Evolutionary conservation across 2,113 vertebrate species (phyloP).

Genomic region (Sigmodon hispidus): DNA sequence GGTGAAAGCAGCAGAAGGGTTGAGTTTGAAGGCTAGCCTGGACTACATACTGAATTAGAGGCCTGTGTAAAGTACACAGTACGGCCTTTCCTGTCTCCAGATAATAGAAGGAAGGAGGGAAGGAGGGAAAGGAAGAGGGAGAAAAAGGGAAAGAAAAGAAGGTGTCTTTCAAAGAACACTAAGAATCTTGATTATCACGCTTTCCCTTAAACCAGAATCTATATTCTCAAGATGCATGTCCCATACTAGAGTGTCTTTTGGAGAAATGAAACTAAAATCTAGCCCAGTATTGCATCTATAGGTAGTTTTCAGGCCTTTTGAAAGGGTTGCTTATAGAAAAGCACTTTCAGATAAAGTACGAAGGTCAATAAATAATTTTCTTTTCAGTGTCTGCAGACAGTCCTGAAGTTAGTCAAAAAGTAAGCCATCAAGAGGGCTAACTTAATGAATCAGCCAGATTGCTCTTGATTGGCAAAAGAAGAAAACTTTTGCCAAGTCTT

Average conservation of each 20-base stretch:
- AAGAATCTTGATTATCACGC: constrained; percentile 36
- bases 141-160: no score
- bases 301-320: not conserved
- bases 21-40: not conserved
- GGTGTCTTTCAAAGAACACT: not conserved
- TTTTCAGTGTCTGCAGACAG: constrained; percentile 17
- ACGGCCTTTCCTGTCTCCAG: not conserved
- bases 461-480: constrained; percentile 25
- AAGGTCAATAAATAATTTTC: constrained; percentile 41
- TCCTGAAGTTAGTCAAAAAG: constrained; percentile 31
- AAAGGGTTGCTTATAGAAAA: not conserved
- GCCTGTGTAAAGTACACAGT: not conserved
- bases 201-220: not conserved
- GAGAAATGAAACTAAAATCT: constrained; percentile 53
- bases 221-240: constrained; percentile 25
- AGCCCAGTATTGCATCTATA: not conserved
- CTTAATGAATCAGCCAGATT: constrained; percentile 31
- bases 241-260: not conserved
- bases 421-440: constrained; percentile 42
- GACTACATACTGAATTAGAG: not conserved
- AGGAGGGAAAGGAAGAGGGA: not conserved
- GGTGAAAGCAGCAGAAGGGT: not conserved
- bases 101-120: not conserved
- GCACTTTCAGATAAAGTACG: not conserved
- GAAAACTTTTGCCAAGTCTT: constrained; percentile 50